Base-by-base conservation (phyloP, 53 echinoderm and acorn worm genomes). In the Patiria pectinifera region DNA sequence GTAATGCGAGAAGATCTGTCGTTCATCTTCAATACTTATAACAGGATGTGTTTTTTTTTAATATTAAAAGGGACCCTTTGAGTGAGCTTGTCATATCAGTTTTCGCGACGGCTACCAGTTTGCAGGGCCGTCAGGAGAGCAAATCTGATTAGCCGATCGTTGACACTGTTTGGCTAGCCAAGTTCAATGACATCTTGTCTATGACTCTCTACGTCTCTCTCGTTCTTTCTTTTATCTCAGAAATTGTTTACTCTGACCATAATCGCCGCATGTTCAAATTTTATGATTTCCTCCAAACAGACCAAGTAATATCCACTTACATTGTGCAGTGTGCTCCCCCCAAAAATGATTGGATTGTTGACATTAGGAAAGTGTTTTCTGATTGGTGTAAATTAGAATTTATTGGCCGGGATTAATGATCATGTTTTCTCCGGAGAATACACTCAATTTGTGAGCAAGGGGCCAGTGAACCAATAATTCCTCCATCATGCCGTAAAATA, bases 111-210 rank as follows among this genome's bases (percentile, higher is more conserved):
- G 47, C 90, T 90, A 80, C 69, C 81, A 59, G 81, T 90, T 90
- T 43, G 5, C 26, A 21, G 66, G 53, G 71, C 69, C 25, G 47
- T 80, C 70, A 24, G 22, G 24, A 35, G 11, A 23, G 66, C 44
- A 77, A 80, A 90, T 81, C 81, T 45, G 80, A 90, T 80, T 90
- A 80, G 80, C 48, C 63, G 76, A 90, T 90, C 80, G 45, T 63
- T 81, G 77, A 81, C 90, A 44, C 45, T 26, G 47, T 77, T 59
- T 66, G 76, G 90, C 90, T 80, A 23, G 59, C 86, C 8, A 90
- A 90, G 90, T 90, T 90, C 90, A 90, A 90, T 66, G 90, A 90
- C 90, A 90, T 46, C 81, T 25, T 19, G 71, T 70, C 58, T 47
- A 18, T 2, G 53, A 53, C 53, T 53, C 53, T 53, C 53, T 53